These are phyloP conservation scores for Lepidurus arcticus DNA, from an alignment of 1,140 invertebrate species.

Conservation along the genomic window DNA sequence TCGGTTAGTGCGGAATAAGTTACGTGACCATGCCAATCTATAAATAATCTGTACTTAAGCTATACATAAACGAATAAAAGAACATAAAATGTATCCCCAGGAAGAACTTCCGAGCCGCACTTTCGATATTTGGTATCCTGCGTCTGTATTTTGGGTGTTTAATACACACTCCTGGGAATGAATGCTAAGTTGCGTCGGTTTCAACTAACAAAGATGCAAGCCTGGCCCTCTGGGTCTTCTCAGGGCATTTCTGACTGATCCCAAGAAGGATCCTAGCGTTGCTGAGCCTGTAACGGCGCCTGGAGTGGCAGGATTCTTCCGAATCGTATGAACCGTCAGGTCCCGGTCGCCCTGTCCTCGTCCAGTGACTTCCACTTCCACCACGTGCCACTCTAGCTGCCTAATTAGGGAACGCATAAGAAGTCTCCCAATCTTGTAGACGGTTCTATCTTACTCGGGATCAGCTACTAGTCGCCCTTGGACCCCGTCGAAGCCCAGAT, in stretches of 20 bases:
- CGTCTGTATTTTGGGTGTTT: no score
- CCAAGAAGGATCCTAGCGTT: conserved; percentile 53
- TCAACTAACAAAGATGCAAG: not conserved
- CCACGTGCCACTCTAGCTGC: conserved; percentile 53
- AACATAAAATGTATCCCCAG: no score
- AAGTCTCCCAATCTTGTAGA: conserved; percentile 10
- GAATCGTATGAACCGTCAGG: conserved; percentile 51
- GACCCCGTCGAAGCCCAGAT: conserved; percentile 57
- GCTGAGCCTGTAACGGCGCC: conserved; percentile 54
- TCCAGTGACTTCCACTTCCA: conserved; percentile 54
- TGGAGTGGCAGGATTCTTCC: conserved; percentile 53
- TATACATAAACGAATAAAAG: no score
- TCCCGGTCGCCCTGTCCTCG: conserved; percentile 43
- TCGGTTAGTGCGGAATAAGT: no score
- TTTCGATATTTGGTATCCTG: no score
- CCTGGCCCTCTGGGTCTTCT: conserved; percentile 41
- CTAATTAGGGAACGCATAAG: conserved; percentile 39
- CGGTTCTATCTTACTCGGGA: conserved; percentile 46
- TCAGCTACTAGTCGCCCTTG: conserved; percentile 51
- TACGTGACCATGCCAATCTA: no score
- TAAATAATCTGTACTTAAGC: no score
- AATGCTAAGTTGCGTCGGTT: not conserved
- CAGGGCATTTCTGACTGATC: conserved; percentile 44
- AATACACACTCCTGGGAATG: no score
- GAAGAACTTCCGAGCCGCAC: no score